Evolutionary conservation across 2,113 vertebrate species (phyloP).

Genomic region (Odocoileus hemionus): DNA sequence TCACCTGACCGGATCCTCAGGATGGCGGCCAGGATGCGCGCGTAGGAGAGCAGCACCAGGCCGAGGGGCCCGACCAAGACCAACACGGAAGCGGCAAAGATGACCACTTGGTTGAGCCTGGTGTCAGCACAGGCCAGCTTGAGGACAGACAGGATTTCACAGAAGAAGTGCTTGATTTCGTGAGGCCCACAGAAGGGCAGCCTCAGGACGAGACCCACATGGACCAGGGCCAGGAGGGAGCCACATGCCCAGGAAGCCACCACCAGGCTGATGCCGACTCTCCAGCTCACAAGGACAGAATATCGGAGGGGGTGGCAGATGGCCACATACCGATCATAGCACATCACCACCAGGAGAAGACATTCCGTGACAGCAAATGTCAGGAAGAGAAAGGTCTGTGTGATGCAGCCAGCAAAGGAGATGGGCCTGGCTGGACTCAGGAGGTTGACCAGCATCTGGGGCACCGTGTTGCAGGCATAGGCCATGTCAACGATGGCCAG

Average conservation of each 20-base stretch:
- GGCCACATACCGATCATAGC: conserved; percentile 56
- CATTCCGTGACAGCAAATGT: conserved; percentile 38
- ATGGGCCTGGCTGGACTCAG: neutral
- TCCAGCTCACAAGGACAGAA: conserved; percentile 35
- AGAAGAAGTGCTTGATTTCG: too few relatives aligned
- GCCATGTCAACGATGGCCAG: neutral
- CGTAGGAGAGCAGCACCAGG: too few relatives aligned
- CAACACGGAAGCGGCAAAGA: too few relatives aligned
- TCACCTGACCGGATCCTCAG: too few relatives aligned
- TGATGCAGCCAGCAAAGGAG: conserved; percentile 28
- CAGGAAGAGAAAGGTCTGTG: conserved; percentile 46
- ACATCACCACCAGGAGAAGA: conserved; percentile 52
- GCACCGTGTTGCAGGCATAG: conserved; percentile 30
- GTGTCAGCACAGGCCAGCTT: too few relatives aligned
- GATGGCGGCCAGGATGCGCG: too few relatives aligned
- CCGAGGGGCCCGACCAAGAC: too few relatives aligned
- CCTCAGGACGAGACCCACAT: too few relatives aligned
- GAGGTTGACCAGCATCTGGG: conserved; percentile 43
- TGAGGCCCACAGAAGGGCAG: too few relatives aligned
- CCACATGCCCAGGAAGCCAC: conserved; percentile 16
- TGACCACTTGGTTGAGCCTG: too few relatives aligned
- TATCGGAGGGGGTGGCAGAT: conserved; percentile 52
- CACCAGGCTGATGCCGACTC: neutral
- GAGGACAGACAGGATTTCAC: too few relatives aligned
- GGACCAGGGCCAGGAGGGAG: too few relatives aligned